phyloP scores from a whole-genome alignment of 2,797 vertebrate species.

The Zalophus californianus region DNA sequence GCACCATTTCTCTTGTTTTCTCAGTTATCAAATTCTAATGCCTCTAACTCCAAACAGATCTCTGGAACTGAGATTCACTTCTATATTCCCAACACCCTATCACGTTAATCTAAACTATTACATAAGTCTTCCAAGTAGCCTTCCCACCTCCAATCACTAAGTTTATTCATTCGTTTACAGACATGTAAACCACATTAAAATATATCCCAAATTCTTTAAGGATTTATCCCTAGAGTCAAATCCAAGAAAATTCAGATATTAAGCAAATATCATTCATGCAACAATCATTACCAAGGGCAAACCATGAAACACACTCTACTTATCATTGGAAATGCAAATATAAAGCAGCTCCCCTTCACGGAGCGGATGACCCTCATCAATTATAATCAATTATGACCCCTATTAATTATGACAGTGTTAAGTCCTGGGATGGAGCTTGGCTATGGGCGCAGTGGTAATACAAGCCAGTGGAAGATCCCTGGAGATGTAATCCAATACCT shows the following conservation, averaged over 20 bases:
- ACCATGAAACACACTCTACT: background rate
- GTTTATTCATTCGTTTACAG: background rate
- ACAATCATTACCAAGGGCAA: slow-evolving; percentile 30
- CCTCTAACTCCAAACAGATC: background rate
- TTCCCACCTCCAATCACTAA: background rate
- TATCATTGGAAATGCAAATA: background rate
- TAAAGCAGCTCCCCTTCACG: background rate
- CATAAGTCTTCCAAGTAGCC: background rate
- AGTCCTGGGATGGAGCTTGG: background rate
- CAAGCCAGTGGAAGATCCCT: background rate
- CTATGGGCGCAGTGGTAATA: background rate
- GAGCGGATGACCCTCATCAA: background rate
- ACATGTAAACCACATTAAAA: slow-evolving; percentile 22
- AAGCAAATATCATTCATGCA: background rate
- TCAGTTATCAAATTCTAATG: background rate
- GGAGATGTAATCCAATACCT: background rate
- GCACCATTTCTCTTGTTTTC: background rate
- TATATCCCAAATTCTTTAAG: background rate
- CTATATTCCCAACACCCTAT: background rate
- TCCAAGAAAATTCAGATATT: slow-evolving; percentile 9
- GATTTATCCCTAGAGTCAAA: background rate
- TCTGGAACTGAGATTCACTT: background rate
- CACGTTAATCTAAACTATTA: background rate
- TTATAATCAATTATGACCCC: background rate
- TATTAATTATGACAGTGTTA: background rate